Evolutionary conservation across 2,797 vertebrate genomes (phyloP).

Genomic region (Gorsachius magnificus): DNA sequence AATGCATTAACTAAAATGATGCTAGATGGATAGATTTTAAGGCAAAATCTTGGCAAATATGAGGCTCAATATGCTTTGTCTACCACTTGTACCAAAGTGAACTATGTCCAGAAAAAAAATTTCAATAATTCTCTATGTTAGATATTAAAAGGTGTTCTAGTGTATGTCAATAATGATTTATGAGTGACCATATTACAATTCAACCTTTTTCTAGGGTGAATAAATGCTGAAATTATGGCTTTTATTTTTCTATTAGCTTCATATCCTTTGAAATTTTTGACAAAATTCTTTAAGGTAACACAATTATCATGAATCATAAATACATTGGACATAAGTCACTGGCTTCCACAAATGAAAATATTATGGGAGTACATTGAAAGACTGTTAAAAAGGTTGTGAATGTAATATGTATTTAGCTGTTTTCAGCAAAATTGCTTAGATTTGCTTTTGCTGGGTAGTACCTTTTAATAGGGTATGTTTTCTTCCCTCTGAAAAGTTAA

Average conservation of each 20-base stretch:
- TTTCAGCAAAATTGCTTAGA: not conserved
- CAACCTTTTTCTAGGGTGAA: not conserved
- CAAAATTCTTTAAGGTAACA: not conserved
- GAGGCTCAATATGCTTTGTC: not conserved
- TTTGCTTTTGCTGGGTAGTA: not conserved
- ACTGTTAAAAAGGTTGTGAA: not conserved
- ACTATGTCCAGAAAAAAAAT: not conserved
- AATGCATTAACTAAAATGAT: not conserved
- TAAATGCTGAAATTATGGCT: not conserved
- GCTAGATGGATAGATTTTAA: not conserved
- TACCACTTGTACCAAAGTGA: not conserved
- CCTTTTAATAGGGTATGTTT: not conserved
- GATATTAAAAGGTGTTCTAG: not conserved
- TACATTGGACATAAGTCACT: not conserved
- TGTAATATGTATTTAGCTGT: not conserved
- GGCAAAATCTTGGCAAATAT: not conserved
- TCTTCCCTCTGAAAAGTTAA: not conserved
- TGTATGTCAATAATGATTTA: not conserved
- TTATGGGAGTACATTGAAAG: not conserved
- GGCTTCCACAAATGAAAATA: not conserved
- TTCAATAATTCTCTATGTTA: not conserved
- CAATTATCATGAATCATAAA: not conserved
- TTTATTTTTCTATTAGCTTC: not conserved
- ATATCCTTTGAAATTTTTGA: not conserved
- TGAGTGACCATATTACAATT: not conserved